Evolutionary conservation across 2,888 invertebrate species (phyloP), one percentile per base, ranked within the genome.

Genomic region (Cephalotes varians): DNA sequence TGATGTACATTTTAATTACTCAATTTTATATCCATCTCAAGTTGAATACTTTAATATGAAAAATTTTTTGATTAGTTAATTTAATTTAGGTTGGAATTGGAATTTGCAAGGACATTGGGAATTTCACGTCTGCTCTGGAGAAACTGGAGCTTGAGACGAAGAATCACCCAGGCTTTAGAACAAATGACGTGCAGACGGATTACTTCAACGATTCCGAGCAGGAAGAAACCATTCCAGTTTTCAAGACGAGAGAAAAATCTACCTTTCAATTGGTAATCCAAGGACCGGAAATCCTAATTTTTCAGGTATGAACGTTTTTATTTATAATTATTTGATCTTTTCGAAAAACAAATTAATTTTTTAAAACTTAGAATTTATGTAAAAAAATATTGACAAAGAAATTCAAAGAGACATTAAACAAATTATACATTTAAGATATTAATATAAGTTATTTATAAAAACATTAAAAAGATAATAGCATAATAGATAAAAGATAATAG

Each of bases 241-340:
- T 79, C 25, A 71, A 71, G 34, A 93, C 92, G 18, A 89, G 91
- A 71, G 93, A 94, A 81, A 90, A 92, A 44, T 88, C 91, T 1
- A 88, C 93, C 1, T 91, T 92, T 49, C 86, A 89, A 79, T 80
- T 92, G n/a, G 90, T 92, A 15, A 77, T 92, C 79, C 93, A 93
- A 71, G 91, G 91, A 40, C 87, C 90, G 1, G 93, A 94, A 69
- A 92, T 94, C 37, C 85, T 94, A 9, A 92, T 91, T 82, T 93
- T 93, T 83, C 93, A 93, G 90, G 94, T 94, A 83, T 44, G 9
- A 18, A 73, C 28, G 2, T 18, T 15, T 18, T 71, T 6, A 28
- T 44, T 71, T 51, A 28, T 15, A 15, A 67, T 4, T 34, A 18
- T 12, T 37, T n/a, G 1, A 37, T 40, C 25, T n/a, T n/a, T 15